Base-by-base conservation (phyloP, 1,140 invertebrate species). In the Steinernema khuongi region DNA sequence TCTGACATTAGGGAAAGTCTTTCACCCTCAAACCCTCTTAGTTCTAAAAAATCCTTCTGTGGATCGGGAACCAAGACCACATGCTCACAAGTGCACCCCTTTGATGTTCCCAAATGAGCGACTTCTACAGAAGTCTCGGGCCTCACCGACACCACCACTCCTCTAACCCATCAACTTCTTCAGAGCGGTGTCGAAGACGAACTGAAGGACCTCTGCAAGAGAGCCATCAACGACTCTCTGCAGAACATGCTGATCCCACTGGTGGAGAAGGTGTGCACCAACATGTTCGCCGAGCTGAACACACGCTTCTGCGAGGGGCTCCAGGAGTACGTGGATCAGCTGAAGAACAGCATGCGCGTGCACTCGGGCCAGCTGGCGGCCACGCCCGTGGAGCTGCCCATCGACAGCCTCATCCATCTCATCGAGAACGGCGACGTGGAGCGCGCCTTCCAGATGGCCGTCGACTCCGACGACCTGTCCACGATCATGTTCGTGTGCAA, bases 401-500 rank as follows among this genome's bases (percentile, higher is more conserved):
- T 22, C 14, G 50, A 60, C 50, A 60, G 7, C 19, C 50, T 60
- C 22, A 60, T 60, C 19, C 4, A 2, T 26, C 50, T 60, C 2
- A 60, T 60, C 50, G 50, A 60, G 26, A 22, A 22, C 7, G 50
- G 50, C 50, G 50, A 60, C 14, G 50, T 60, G 11, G 26, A 60
- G 14, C 11, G 50, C 11, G 50, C 50, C 19, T 60, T 60, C 22
- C 50, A 60, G 19, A 60, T 60, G 50, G 50, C 50, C 7, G 50
- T 60, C 14, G 22, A 60, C 7, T 60, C 50, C 4, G 50, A 2
- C 19, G 50, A 60, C 50, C 26, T 60, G 50, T 14, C 50, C 7
- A 60, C 50, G 4, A 7, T 60, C 26, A 60, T 22, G 19, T 90
- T 90, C 77, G 90, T 93, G 1, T 94, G 94, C 85, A 90, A 93